A percentile compares a stretch with the other conserved stretches of the same genome.
phyloP scores from a whole-genome alignment of 2,888 invertebrate genomes.

The Vesta saturnalis region DNA sequence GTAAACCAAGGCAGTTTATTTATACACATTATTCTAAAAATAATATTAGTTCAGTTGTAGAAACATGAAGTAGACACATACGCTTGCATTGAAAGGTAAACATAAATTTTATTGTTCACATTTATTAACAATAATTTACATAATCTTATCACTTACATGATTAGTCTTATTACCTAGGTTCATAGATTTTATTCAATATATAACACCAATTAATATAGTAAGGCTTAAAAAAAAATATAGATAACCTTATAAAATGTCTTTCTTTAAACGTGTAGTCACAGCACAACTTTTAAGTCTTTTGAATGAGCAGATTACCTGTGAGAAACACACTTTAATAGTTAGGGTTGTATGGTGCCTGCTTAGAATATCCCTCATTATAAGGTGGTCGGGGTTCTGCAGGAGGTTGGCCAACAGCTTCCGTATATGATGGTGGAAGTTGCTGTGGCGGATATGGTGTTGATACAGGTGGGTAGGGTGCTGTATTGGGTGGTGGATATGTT shows the following conservation, averaged over 20 bases:
- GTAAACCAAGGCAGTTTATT: neutral
- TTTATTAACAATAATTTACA: slow-evolving; percentile 12
- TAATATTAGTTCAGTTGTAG: neutral
- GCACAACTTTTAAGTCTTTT: slow-evolving; percentile 24
- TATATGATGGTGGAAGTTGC: slow-evolving; percentile 31
- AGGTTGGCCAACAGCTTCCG: slow-evolving; percentile 34
- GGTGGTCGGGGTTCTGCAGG: slow-evolving; percentile 22
- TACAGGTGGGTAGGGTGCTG: slow-evolving; percentile 19
- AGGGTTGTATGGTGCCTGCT: slow-evolving; percentile 36
- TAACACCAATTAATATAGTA: neutral
- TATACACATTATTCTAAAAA: neutral
- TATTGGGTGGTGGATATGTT: slow-evolving; percentile 15
- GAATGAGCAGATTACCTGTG: slow-evolving; percentile 10
- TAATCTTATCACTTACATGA: neutral
- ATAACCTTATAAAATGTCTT: neutral
- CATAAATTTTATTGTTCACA: neutral
- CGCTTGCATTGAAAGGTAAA: neutral
- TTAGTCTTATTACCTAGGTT: neutral
- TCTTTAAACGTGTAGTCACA: slow-evolving; percentile 25
- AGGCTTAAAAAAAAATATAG: too few species aligned
- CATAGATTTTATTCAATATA: neutral
- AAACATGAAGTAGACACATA: neutral
- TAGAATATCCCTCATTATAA: slow-evolving; percentile 23
- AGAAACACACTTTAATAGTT: slow-evolving; percentile 18
- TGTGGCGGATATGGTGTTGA: slow-evolving; percentile 30